Conservation (phyloP, 2,888 invertebrate genomes). For the Gymnoscelis rufifasciata region DNA sequence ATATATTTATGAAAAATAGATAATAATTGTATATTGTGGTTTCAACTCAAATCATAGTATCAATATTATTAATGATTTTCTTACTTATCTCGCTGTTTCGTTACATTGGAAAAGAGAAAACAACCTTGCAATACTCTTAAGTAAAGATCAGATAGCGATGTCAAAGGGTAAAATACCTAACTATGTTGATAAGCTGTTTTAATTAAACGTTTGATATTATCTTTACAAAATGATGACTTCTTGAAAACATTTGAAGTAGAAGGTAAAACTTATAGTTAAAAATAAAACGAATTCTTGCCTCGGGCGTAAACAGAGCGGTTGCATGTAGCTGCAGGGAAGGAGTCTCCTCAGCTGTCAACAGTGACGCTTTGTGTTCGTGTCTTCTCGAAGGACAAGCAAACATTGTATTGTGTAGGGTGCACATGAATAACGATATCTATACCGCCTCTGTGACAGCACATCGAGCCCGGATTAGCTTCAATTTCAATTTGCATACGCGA, state of each 20-base stretch:
- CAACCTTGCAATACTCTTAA: not conserved
- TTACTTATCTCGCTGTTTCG: too few species aligned
- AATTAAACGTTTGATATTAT: conserved; percentile 9
- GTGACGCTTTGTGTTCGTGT: conserved; percentile 49
- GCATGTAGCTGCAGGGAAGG: conserved; percentile 15
- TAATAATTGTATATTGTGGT: too few species aligned
- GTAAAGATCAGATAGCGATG: conserved; percentile 16
- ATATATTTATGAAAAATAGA: too few species aligned
- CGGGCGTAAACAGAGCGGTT: conserved; percentile 24
- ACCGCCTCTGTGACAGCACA: conserved; percentile 53
- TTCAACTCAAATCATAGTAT: too few species aligned
- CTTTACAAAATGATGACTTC: not conserved
- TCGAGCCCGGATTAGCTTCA: conserved; percentile 52
- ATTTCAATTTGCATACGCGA: conserved; percentile 63
- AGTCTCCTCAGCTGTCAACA: conserved; percentile 61
- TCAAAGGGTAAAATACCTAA: conserved; percentile 11
- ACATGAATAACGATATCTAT: conserved; percentile 68
- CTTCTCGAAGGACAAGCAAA: conserved; percentile 69
- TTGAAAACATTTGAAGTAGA: not conserved
- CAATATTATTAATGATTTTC: too few species aligned
- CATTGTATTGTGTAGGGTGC: conserved; percentile 59
- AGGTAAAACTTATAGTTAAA: not conserved
- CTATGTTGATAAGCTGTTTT: conserved; percentile 11
- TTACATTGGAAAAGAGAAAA: not conserved
- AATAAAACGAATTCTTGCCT: conserved; percentile 13